These are phyloP conservation scores for Furcifer pardalis DNA, from an alignment of 2,797 vertebrate genomes.

Conservation along the genomic window DNA sequence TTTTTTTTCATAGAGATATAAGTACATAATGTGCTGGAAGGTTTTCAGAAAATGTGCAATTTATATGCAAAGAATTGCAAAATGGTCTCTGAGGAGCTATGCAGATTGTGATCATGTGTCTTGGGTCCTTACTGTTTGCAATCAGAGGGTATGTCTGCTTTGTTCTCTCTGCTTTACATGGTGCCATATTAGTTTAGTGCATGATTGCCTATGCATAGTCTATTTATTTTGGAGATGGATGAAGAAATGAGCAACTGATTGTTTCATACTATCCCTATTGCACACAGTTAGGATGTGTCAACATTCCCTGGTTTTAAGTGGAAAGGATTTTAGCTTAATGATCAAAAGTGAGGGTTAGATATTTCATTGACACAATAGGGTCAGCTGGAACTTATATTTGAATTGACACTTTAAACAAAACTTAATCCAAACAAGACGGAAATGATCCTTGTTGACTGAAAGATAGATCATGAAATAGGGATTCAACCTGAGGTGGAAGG, in stretches of 20 bases:
- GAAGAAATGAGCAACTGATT: slow-evolving; percentile 67
- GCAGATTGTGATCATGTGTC: fast-evolving
- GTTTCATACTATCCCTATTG: slow-evolving; percentile 67
- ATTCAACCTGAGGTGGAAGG: too few species aligned
- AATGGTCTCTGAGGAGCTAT: neutral
- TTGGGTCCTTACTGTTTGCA: neutral
- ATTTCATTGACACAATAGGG: slow-evolving; percentile 46
- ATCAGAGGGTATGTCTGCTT: neutral
- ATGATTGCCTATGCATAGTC: slow-evolving; percentile 53
- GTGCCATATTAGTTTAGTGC: slow-evolving; percentile 45
- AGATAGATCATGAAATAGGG: too few species aligned
- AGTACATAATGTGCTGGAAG: neutral
- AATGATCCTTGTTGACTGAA: too few species aligned
- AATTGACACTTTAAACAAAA: slow-evolving; percentile 8
- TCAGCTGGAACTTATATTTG: slow-evolving; percentile 42
- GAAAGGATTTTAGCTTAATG: slow-evolving; percentile 63
- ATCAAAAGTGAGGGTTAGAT: slow-evolving; percentile 12
- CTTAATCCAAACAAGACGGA: too few species aligned
- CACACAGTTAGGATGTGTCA: slow-evolving; percentile 61
- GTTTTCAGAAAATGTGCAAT: slow-evolving; percentile 21
- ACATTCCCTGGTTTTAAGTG: slow-evolving; percentile 60
- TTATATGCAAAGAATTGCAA: neutral
- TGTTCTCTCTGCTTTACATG: slow-evolving; percentile 38
- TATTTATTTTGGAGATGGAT: slow-evolving; percentile 65
- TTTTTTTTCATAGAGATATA: neutral